Base-by-base conservation (phyloP, 2,888 invertebrate species). In the Autographa gamma region DNA sequence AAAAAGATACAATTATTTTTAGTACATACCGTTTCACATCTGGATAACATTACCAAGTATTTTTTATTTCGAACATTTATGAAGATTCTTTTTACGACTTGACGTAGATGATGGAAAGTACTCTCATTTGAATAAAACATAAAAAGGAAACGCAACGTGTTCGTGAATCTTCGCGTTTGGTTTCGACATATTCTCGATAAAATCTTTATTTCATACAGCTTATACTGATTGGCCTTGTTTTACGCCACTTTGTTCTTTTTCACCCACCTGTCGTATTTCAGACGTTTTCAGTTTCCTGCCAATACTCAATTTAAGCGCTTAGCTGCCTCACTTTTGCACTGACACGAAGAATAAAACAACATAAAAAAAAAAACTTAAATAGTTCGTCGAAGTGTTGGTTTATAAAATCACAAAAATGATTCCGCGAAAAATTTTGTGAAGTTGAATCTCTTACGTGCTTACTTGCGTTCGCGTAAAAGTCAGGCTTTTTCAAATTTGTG, bases 91-190 rank as follows among this genome's bases (percentile, higher is more conserved):
- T 79, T 91, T 90, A 90, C 81, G 87, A 85, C 83, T 84, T 82
- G 80, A 84, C 83, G 84, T 84, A 89, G 87, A 82, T 79, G 81
- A 82, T 79, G 81, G 81, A 85, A 86, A 85, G 82, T 79, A 85
- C 79, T 81, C 86, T 85, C 85, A 90, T 91, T 91, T 91, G 89
- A 91, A 91, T 91, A 90, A 87, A 79, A 85, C 87, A 89, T 91
- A 89, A 89, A 88, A 87, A 80, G 80, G 77, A 83, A 85, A 86
- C 77, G 82, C 77, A 73, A 81, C 76, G 68, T 75, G 68, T 77
- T 77, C 72, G 72, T 52, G 7, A 60, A 19, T 48, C 48, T 54
- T 54, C 11, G 54, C 71, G 56, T 74, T 73, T 67, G 69, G 73
- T 80, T 76, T 79, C 72, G 66, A 74, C 73, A 74, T 67, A 66